Evolutionary conservation across 2,113 vertebrate species (phyloP).

Genomic region (Reinhardtius hippoglossoides): DNA sequence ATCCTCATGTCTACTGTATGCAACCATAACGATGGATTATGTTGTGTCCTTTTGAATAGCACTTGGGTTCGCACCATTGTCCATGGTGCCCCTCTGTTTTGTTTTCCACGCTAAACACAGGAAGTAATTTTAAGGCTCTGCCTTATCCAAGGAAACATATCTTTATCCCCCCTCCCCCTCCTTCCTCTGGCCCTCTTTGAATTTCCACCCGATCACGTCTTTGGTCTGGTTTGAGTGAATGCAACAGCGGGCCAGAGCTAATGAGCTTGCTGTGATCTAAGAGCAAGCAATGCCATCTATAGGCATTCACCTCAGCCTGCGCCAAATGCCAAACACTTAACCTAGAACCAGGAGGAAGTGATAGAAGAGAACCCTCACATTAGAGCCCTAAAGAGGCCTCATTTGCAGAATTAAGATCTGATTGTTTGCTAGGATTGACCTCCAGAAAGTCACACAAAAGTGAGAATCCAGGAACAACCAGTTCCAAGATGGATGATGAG

Average conservation of each 20-base stretch:
- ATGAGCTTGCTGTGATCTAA: slow-evolving; percentile 70
- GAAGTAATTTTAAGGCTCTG: slow-evolving; percentile 56
- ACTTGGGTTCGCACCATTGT: slow-evolving; percentile 17
- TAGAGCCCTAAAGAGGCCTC: neutral
- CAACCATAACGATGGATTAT: slow-evolving; percentile 24
- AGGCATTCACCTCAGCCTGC: slow-evolving; percentile 34
- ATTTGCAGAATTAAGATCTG: slow-evolving; percentile 11
- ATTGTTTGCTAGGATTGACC: slow-evolving; percentile 1
- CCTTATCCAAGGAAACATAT: slow-evolving; percentile 52
- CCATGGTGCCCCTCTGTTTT: slow-evolving; percentile 28
- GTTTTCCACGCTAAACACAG: slow-evolving; percentile 54
- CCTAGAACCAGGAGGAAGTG: slow-evolving; percentile 5
- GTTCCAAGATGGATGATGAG: slow-evolving; percentile 6
- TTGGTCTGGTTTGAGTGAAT: slow-evolving; percentile 72
- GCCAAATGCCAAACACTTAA: slow-evolving; percentile 38
- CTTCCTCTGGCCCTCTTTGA: slow-evolving; percentile 37
- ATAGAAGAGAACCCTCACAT: neutral
- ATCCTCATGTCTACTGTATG: slow-evolving; percentile 24
- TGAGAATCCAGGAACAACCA: neutral
- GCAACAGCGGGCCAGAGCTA: slow-evolving; percentile 70
- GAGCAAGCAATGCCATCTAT: slow-evolving; percentile 60
- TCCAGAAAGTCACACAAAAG: neutral
- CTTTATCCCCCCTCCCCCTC: neutral
- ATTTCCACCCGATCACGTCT: slow-evolving; percentile 56
- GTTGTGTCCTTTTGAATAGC: neutral